phyloP scores from a whole-genome alignment of 1,140 invertebrate genomes.

The Tribolium castaneum region DNA sequence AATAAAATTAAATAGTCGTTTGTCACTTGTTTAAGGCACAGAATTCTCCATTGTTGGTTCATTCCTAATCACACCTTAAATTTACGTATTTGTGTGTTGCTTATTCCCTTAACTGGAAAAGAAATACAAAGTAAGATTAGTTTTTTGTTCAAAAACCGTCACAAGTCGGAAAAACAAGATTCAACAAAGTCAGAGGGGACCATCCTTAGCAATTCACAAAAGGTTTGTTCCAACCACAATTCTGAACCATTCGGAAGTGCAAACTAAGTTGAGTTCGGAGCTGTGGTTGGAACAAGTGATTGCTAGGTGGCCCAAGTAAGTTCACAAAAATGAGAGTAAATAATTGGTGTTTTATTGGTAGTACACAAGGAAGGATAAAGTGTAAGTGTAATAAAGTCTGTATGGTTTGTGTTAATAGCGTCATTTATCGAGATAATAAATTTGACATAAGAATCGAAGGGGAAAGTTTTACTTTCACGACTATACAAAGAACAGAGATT shows the following conservation, averaged over 20 bases:
- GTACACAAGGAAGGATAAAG: slow-evolving; percentile 9
- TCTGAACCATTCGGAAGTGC: too few species aligned
- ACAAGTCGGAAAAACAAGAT: neutral
- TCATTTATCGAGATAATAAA: slow-evolving; percentile 9
- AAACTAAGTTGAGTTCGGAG: too few species aligned
- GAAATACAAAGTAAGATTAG: neutral
- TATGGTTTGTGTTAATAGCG: slow-evolving; percentile 33
- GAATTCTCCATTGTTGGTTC: neutral
- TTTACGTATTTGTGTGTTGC: neutral
- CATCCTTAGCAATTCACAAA: too few species aligned
- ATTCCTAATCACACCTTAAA: slow-evolving; percentile 1
- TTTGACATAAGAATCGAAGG: neutral
- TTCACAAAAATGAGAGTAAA: neutral
- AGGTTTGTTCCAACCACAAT: too few species aligned
- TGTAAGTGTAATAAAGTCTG: slow-evolving; percentile 8
- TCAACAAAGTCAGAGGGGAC: neutral
- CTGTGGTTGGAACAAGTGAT: too few species aligned
- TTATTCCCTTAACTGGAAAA: slow-evolving; percentile 16
- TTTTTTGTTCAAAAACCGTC: neutral
- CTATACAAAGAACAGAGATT: neutral
- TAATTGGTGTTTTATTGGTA: neutral
- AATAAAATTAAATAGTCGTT: neutral
- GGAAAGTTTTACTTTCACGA: slow-evolving; percentile 24
- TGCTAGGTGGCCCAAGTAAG: neutral
- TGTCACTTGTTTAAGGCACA: slow-evolving; percentile 2